These are phyloP conservation scores for Achroia grisella DNA, from an alignment of 1,140 invertebrate species.

Conservation along the genomic window DNA sequence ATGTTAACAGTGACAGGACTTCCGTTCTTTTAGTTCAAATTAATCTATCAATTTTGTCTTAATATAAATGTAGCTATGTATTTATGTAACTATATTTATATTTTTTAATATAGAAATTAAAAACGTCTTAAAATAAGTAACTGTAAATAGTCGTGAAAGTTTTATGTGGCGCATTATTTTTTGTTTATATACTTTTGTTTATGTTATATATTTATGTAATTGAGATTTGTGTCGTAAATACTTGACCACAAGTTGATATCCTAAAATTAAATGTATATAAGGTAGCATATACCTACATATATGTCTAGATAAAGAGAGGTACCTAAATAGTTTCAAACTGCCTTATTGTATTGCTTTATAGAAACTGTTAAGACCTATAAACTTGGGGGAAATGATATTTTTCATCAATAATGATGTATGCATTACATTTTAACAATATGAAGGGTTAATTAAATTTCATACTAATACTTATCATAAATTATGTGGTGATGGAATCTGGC, in stretches of 20 bases:
- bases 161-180: conserved; percentile 71
- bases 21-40: conserved; percentile 47
- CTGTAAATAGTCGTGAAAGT: conserved; percentile 70
- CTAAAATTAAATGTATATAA: too few relatives aligned
- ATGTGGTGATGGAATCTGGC: too few relatives aligned
- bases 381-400: too few relatives aligned
- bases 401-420: too few relatives aligned
- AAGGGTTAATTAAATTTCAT: too few relatives aligned
- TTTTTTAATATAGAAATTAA: conserved; percentile 66
- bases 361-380: too few relatives aligned
- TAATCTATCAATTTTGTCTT: conserved; percentile 59
- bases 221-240: conserved; percentile 33
- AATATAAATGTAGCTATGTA: conserved; percentile 64
- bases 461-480: too few relatives aligned
- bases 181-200: conserved; percentile 58
- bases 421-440: too few relatives aligned
- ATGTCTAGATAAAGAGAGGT: too few relatives aligned
- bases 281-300: too few relatives aligned
- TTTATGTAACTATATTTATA: conserved; percentile 68
- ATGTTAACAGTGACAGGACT: conserved; percentile 35
- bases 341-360: too few relatives aligned
- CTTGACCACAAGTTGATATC: conserved; percentile 1
- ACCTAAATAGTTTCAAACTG: too few relatives aligned
- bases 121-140: conserved; percentile 56
- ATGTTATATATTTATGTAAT: conserved; percentile 67